Evolutionary conservation across 2,888 invertebrate species (phyloP).

Genomic region (Himalopsyche anomala): DNA sequence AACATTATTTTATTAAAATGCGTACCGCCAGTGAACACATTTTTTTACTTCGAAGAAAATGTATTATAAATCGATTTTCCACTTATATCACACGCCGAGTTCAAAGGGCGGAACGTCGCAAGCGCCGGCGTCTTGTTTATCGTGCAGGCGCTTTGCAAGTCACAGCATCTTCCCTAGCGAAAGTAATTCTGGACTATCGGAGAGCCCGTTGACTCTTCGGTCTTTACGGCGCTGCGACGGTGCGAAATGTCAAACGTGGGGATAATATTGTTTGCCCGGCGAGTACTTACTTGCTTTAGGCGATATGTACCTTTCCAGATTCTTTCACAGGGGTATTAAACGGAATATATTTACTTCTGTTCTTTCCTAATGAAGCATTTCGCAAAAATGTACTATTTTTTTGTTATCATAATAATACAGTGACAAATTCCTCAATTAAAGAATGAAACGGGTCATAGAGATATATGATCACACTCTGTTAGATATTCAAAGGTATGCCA

Average conservation of each 20-base stretch:
- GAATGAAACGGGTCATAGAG: too few relatives aligned
- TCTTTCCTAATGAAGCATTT: too few relatives aligned
- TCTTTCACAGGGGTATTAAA: conserved; percentile 74
- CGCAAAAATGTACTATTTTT: too few relatives aligned
- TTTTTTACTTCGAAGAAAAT: conserved; percentile 62
- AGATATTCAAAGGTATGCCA: too few relatives aligned
- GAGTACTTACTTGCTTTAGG: conserved; percentile 53
- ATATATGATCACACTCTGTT: too few relatives aligned
- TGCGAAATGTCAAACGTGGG: conserved; percentile 62
- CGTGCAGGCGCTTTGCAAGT: conserved; percentile 35
- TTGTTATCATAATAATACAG: too few relatives aligned
- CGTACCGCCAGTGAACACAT: conserved; percentile 54
- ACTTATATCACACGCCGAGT: conserved; percentile 63
- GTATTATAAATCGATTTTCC: conserved; percentile 66
- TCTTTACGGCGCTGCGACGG: conserved; percentile 54
- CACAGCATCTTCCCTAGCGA: conserved; percentile 26
- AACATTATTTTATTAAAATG: too few relatives aligned
- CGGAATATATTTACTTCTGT: conserved; percentile 60
- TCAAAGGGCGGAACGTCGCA: conserved; percentile 51
- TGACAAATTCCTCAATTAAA: too few relatives aligned
- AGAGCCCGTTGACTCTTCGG: conserved; percentile 58
- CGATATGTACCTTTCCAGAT: conserved; percentile 36
- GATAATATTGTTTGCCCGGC: conserved; percentile 65
- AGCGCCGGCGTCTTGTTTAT: conserved; percentile 45
- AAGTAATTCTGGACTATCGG: conserved; percentile 52